Conservation (phyloP, 2,797 vertebrate genomes). For the Myripristis murdjan region DNA sequence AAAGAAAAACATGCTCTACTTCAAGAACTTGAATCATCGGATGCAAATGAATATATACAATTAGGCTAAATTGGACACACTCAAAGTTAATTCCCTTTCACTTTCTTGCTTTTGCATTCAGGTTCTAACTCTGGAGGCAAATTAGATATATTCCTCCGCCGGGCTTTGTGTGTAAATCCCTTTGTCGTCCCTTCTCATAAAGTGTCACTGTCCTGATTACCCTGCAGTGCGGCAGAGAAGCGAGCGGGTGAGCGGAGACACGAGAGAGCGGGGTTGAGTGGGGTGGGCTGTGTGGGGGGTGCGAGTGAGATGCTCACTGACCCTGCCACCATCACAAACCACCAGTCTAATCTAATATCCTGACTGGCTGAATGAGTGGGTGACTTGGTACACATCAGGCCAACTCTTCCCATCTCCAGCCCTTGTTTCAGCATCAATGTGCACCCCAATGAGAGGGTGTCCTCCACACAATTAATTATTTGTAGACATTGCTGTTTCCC, state of each 20-base stretch:
- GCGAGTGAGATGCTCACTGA: conserved; percentile 86
- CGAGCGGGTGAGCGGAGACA: conserved; percentile 69
- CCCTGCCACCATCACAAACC: conserved; percentile 82
- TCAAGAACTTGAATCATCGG: conserved; percentile 49
- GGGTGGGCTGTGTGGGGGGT: conserved; percentile 30
- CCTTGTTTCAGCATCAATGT: conserved; percentile 52
- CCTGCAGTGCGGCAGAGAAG: conserved; percentile 78
- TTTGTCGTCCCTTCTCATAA: conserved; percentile 82
- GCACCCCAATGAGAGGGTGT: conserved; percentile 23
- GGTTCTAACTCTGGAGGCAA: conserved; percentile 76
- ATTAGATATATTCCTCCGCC: conserved; percentile 74
- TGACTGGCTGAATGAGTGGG: conserved; percentile 74
- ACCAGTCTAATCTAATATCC: conserved; percentile 86
- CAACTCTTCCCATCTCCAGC: conserved; percentile 56
- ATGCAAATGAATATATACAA: conserved; percentile 76
- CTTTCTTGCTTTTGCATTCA: conserved; percentile 67
- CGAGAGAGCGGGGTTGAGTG: conserved; percentile 48
- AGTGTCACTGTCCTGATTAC: conserved; percentile 86
- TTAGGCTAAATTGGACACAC: conserved; percentile 67
- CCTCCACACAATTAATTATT: conserved; percentile 32
- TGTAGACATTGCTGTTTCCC: conserved; percentile 10
- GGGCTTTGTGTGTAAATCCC: conserved; percentile 81
- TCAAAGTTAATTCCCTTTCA: conserved; percentile 69
- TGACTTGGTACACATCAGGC: conserved; percentile 65
- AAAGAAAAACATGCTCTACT: conserved; percentile 37